Base-by-base conservation (phyloP, 2,113 vertebrate species). In the Tachysurus fulvidraco region DNA sequence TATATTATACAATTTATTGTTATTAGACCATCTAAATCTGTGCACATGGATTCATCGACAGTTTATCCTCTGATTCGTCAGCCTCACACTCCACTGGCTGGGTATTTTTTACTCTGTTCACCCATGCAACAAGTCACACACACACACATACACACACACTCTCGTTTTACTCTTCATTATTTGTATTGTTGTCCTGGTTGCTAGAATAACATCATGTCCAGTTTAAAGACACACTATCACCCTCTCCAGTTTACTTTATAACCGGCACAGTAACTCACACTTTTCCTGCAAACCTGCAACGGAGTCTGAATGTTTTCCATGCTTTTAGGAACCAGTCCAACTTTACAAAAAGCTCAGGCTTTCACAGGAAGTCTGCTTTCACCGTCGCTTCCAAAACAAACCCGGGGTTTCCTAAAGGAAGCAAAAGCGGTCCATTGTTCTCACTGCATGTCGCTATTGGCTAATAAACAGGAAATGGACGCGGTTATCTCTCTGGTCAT, bases 401-500 rank as follows among this genome's bases (percentile, higher is more conserved):
- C 86, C 76, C 78, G 83, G 84, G 80, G 86, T 92, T 84, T 94
- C 90, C 92, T 92, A 90, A 89, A 92, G 74, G 91, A 91, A 91
- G 85, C 93, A 91, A 94, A 93, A 90, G 67, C 86, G 50, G 82
- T 57, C 92, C 88, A 94, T 95, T 95, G 94, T 96, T 94, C 92
- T 85, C 67, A 86, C 89, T 36, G 73, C 90, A 92, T 92, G 91
- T 88, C 88, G 67, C 85, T n/a, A 50, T 86, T 94, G 93, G 92
- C 85, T 25, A 5, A 19, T 82, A 79, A 91, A 89, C 91, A 92
- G 91, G 88, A 93, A 92, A 90, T 88, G 59, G 89, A 91, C 88
- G 86, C 90, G 59, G 50, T 74, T 62, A 4, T 46, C 88, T 89
- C 73, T 67, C 69, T 88, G 87, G 79, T 85, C 88, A 92, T 88